Evolutionary conservation across 1,140 invertebrate genomes (phyloP), one percentile per base, ranked within the genome.

Genomic region (Hydropsyche tenuis): DNA sequence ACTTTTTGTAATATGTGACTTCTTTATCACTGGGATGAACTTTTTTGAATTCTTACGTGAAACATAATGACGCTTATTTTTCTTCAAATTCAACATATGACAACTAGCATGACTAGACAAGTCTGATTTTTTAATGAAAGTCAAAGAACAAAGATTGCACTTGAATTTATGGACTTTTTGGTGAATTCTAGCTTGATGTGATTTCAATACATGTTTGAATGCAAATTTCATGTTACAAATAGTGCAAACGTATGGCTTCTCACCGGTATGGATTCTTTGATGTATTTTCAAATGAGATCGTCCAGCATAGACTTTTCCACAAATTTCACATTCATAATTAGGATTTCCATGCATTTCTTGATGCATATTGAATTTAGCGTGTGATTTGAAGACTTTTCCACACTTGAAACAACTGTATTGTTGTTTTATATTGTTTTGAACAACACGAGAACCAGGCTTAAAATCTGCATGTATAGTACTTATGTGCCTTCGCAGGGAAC

Each of bases 201-300:
- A 62, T 23, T 77, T 78, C 37, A 84, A 71, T 0, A 81, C 79
- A 1, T 79, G 75, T 5, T 77, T 53, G 6, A 77, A 80, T 1
- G 79, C 70, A 48, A 79, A 84, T 0, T 80, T 79, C 62, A 80
- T 82, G 2, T 75, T 72, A 69, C 83, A 85, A 27, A 77, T 60
- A 20, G 56, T 74, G 23, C 75, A 77, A 14, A 80, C 77, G 60
- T 81, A 85, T 1, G 85, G 84, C 73, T 84, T 84, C 9, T 84
- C 81, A 30, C 87, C 88, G 0, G 84, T 84, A 70, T 86, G 83
- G 53, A 85, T 84, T 12, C 87, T 79, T 42, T 81, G 77, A 75
- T 89, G 88, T 62, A 87, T 83, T 73, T 87, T 88, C 6, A 84
- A 78, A 72, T 88, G 88, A 20, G 79, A 81, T 7, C 81, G 78